These are phyloP conservation scores for Leptobrachium leishanense DNA, from an alignment of 2,113 vertebrate species.

Conservation along the genomic window DNA sequence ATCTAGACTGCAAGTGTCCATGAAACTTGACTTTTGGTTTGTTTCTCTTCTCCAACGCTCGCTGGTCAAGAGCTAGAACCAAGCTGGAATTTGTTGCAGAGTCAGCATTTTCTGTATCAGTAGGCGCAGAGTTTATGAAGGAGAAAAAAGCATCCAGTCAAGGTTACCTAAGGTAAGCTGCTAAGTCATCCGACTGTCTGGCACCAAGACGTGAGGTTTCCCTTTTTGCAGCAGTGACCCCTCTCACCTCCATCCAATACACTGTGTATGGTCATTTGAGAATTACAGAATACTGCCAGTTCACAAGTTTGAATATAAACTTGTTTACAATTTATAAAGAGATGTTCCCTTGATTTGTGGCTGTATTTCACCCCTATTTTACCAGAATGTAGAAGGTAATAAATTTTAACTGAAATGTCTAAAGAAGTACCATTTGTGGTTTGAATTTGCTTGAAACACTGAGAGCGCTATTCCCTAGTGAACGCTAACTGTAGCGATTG, in stretches of 20 bases:
- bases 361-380: too few relatives aligned
- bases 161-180: constrained; percentile 42
- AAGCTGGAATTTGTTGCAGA: constrained; percentile 26
- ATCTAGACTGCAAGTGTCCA: constrained; percentile 26
- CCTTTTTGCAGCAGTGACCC: too few relatives aligned
- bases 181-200: constrained; percentile 22
- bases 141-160: constrained; percentile 22
- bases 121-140: constrained; percentile 26
- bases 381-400: too few relatives aligned
- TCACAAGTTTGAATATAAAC: too few relatives aligned
- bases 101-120: constrained; percentile 38
- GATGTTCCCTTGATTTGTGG: too few relatives aligned
- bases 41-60: constrained; percentile 13
- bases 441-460: too few relatives aligned
- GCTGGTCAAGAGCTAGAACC: constrained; percentile 30
- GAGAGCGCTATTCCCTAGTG: too few relatives aligned
- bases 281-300: background rate
- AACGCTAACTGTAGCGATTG: too few relatives aligned
- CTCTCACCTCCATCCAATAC: too few relatives aligned
- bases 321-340: too few relatives aligned
- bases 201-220: constrained; percentile 11
- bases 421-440: too few relatives aligned
- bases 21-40: constrained; percentile 42
- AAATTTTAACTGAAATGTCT: too few relatives aligned
- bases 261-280: background rate